A percentile compares a stretch with the other conserved stretches of the same genome.
phyloP scores from a whole-genome alignment of 2,797 vertebrate species.

The Nasua narica region DNA sequence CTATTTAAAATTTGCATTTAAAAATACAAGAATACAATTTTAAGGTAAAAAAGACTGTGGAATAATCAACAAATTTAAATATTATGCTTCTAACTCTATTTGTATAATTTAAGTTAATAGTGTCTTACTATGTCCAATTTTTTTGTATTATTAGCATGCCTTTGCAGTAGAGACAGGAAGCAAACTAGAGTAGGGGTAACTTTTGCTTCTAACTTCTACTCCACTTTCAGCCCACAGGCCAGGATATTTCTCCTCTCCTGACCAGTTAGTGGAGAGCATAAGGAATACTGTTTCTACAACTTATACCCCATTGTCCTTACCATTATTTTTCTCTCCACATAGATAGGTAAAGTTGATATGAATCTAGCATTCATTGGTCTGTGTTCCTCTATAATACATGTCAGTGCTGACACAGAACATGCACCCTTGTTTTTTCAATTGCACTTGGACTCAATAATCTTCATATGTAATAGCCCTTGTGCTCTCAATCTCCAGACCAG shows the following conservation, averaged over 20 bases:
- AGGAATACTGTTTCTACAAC: not conserved
- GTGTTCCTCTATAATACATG: not conserved
- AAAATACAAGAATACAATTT: not conserved
- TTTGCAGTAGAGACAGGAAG: not conserved
- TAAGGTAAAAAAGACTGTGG: not conserved
- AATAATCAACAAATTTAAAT: not conserved
- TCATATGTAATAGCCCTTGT: not conserved
- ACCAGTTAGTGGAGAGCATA: not conserved
- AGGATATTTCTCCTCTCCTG: not conserved
- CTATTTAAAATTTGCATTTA: not conserved
- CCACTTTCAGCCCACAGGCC: not conserved
- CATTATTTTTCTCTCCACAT: not conserved
- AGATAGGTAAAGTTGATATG: not conserved
- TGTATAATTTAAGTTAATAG: not conserved
- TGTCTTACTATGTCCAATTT: not conserved
- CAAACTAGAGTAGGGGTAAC: not conserved
- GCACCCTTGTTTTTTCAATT: not conserved
- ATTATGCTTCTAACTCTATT: not conserved
- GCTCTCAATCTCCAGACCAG: not conserved
- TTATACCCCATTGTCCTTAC: not conserved
- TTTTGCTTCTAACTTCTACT: not conserved
- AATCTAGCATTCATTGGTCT: not conserved
- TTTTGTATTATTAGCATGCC: not conserved
- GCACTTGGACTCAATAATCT: not conserved
- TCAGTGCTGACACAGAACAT: not conserved